phyloP scores from a whole-genome alignment of 2,888 invertebrate species.

The Thelaira solivaga region DNA sequence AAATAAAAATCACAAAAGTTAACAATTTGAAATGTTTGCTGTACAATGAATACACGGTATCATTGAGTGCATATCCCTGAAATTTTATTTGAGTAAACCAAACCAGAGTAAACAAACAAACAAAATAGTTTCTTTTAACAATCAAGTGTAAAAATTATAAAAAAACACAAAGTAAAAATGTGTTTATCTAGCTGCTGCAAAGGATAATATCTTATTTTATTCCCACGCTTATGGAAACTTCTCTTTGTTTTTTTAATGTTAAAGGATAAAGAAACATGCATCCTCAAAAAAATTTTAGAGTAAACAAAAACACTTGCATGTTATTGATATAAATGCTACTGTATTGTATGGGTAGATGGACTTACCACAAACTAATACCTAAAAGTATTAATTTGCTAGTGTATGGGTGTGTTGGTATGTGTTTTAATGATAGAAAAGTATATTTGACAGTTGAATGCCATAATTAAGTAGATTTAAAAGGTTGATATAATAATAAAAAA shows the following conservation, averaged over 20 bases:
- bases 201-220: constrained; percentile 52
- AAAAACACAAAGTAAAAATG: constrained; percentile 36
- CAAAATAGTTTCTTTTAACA: too few species aligned
- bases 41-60: too few species aligned
- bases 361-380: not conserved
- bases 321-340: constrained; percentile 29
- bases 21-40: too few species aligned
- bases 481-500: constrained; percentile 55
- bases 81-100: too few species aligned
- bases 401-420: too few species aligned
- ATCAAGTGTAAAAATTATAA: too few species aligned
- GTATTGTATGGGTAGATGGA: constrained; percentile 6
- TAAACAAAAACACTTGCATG: constrained; percentile 19
- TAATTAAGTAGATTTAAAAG: constrained; percentile 61
- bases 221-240: constrained; percentile 46
- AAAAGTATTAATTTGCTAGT: not conserved
- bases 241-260: constrained; percentile 23
- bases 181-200: constrained; percentile 51
- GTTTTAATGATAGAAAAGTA: constrained; percentile 6
- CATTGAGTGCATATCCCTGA: too few species aligned
- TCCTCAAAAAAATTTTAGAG: not conserved
- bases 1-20: too few species aligned
- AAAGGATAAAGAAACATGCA: constrained; percentile 49
- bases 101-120: too few species aligned
- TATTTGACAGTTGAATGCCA: constrained; percentile 63